A percentile compares a stretch with the other conserved stretches of the same genome.
Conservation (phyloP, 2,113 vertebrate species). For the Lycaon pictus region DNA sequence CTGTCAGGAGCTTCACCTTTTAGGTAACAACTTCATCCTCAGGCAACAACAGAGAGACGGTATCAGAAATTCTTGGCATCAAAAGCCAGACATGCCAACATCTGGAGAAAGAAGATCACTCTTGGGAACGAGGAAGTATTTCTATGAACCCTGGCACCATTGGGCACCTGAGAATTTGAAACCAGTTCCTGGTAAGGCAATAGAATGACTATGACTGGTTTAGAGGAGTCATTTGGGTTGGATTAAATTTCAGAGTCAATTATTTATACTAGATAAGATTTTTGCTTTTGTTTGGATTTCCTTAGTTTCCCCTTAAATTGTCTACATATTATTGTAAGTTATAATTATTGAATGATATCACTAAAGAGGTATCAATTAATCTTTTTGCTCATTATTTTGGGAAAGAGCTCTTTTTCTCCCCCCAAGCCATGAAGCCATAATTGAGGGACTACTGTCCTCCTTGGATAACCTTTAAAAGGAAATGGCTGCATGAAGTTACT, state of each 20-base stretch:
- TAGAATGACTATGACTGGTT: not conserved
- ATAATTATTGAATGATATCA: not conserved
- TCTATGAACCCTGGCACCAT: not conserved
- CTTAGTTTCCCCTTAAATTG: conserved; percentile 52
- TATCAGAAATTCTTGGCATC: not conserved
- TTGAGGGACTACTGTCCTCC: not conserved
- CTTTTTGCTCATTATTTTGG: not conserved
- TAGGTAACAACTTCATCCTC: not conserved
- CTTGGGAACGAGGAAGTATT: not conserved
- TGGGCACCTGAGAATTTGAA: not conserved
- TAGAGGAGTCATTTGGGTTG: not conserved
- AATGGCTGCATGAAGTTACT: not conserved
- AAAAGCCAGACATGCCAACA: not conserved
- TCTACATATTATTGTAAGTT: not conserved
- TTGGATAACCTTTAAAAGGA: not conserved
- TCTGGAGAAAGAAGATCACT: conserved; percentile 28
- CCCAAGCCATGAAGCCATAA: not conserved
- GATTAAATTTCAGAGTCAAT: not conserved
- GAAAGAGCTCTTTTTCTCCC: not conserved
- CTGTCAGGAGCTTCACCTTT: not conserved
- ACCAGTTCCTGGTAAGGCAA: not conserved
- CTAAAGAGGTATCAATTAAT: not conserved
- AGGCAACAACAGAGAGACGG: not conserved
- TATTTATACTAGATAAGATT: conserved; percentile 16
- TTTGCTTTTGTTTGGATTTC: conserved; percentile 43